phyloP scores from a whole-genome alignment of 2,888 invertebrate genomes.

The Meloe dianella region DNA sequence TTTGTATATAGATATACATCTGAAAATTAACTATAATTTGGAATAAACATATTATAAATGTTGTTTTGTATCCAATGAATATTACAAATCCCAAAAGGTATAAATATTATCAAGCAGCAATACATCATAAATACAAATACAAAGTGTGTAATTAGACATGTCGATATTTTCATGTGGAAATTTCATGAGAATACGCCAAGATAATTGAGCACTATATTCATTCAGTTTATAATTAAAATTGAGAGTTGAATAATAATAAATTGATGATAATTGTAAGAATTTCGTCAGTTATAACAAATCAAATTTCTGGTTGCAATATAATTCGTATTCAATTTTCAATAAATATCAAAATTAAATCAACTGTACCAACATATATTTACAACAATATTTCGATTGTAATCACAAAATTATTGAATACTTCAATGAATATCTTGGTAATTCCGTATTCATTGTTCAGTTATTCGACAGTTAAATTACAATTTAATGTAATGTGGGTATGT shows the following conservation, averaged over 20 bases:
- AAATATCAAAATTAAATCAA: not conserved
- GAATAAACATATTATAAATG: not conserved
- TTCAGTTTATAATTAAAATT: not conserved
- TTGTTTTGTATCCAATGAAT: not conserved
- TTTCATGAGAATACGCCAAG: not conserved
- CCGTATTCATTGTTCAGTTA: too few relatives aligned
- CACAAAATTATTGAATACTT: not conserved
- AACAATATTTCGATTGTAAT: not conserved
- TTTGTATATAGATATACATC: not conserved
- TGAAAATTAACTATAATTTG: not conserved
- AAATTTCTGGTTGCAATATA: not conserved
- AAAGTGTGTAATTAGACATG: not conserved
- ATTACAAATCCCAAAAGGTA: not conserved
- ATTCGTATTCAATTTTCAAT: not conserved
- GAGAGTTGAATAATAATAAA: not conserved
- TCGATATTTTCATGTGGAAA: not conserved
- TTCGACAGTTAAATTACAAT: too few relatives aligned
- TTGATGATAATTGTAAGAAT: not conserved
- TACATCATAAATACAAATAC: not conserved
- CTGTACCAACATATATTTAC: not conserved
- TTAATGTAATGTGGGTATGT: too few relatives aligned
- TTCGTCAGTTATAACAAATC: not conserved
- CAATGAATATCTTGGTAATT: too few relatives aligned
- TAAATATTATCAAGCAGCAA: not conserved
- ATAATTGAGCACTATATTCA: not conserved